Base-by-base conservation (phyloP, 2,113 vertebrate genomes). In the Candoia aspera region DNA sequence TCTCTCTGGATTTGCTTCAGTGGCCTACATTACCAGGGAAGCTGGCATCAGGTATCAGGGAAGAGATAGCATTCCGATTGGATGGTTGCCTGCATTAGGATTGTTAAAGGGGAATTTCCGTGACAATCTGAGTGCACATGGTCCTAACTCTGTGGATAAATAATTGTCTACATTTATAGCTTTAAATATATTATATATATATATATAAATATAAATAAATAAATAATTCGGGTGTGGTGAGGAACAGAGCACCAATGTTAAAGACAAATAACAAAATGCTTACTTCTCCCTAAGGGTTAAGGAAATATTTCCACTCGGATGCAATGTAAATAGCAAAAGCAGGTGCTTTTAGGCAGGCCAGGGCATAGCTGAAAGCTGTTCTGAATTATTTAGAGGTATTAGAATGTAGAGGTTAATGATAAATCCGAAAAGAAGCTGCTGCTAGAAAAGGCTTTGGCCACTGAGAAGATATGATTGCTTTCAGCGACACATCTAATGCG, bases 371-470 rank as follows among this genome's bases (percentile, higher is more conserved):
- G 97, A 97, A 97, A 95, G 94, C 94, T 95, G 94, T 90, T 84
- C 95, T 98, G 97, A 98, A 98, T 98, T 97, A 98, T 98, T 98
- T 98, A 97, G 93, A 93, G 95, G 93, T 0, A 89, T 94, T 95
- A 97, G 96, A 96, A 96, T 97, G 96, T 97, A 95, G 96, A 97
- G 95, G 94, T 94, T 97, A 97, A 97, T 97, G 97, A 97, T 97
- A 97, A 97, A 97, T 95, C 95, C 95, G 90, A 93, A 95, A 94
- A 94, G 93, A 91, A 93, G 84, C 57, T 92, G 93, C 94, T 97
- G 97, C 97, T 97, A 96, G 96, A 95, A 96, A 94, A 93, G 89
- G 93, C 93, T 95, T 94, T 96, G 94, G 94, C 95, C 92, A 90
- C 95, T 90, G 91, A 87, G 93, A 95, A 91, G 33, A 85, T 89